Conservation (phyloP, 2,888 invertebrate species). For the Desoria tigrina region DNA sequence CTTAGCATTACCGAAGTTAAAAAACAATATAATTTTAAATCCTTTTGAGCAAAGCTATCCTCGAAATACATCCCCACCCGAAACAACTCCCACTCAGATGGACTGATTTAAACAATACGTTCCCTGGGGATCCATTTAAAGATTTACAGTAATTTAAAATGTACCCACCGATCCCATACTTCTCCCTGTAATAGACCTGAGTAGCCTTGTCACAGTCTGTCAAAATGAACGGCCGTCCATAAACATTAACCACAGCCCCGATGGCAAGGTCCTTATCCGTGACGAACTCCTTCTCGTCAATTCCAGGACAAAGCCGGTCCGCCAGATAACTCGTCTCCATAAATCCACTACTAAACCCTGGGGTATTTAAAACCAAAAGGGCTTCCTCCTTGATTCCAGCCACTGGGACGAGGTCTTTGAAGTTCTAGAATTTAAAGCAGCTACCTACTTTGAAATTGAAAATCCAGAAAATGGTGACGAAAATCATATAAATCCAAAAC, state of each 20-base stretch:
- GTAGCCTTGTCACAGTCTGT: constrained; percentile 84
- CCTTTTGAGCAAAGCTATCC: too few relatives aligned
- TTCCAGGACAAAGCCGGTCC: constrained; percentile 39
- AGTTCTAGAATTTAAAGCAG: constrained; percentile 20
- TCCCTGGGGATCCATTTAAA: too few relatives aligned
- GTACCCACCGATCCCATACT: constrained; percentile 68
- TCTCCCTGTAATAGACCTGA: constrained; percentile 75
- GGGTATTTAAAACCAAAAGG: constrained; percentile 33
- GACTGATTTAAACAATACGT: too few relatives aligned
- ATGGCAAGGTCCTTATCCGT: constrained; percentile 77
- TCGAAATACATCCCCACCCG: too few relatives aligned
- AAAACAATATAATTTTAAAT: too few relatives aligned
- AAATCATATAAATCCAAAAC: constrained; percentile 57
- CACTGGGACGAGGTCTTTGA: constrained; percentile 29
- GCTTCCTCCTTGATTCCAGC: constrained; percentile 41
- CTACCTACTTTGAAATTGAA: neutral
- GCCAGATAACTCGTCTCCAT: constrained; percentile 27
- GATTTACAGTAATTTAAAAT: too few relatives aligned
- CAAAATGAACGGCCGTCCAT: constrained; percentile 75
- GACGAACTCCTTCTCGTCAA: constrained; percentile 55
- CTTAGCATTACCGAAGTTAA: too few relatives aligned
- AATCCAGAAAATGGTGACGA: neutral
- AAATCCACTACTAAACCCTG: constrained; percentile 18
- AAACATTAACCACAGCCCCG: constrained; percentile 77
- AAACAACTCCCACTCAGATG: too few relatives aligned